A percentile compares a stretch with the other conserved stretches of the same genome.
Conservation (phyloP, 2,797 vertebrate species). For the Sciaenops ocellatus region DNA sequence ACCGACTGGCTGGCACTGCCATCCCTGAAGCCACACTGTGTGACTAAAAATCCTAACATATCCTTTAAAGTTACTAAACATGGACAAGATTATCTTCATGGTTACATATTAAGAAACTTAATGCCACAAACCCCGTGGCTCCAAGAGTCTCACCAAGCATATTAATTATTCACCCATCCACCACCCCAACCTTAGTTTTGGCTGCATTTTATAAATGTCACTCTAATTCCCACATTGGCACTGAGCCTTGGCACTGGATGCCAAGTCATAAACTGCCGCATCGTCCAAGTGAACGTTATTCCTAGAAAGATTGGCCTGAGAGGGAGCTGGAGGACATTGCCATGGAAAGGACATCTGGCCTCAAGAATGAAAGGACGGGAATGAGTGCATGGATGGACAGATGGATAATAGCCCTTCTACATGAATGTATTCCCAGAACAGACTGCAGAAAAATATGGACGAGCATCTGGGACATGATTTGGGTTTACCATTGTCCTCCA, state of each 20-base stretch:
- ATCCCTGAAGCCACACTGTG: too few relatives aligned
- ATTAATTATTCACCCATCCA: background rate
- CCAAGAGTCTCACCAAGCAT: conserved; percentile 17
- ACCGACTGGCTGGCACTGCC: rapidly evolving
- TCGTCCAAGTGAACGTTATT: conserved; percentile 3
- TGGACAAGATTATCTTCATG: background rate
- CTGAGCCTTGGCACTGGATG: background rate
- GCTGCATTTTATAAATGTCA: conserved; percentile 11
- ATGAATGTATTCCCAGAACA: conserved; percentile 52
- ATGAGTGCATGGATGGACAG: conserved; percentile 52
- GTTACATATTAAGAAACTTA: background rate
- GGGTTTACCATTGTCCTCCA: conserved; percentile 17
- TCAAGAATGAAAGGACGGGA: conserved; percentile 26
- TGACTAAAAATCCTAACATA: background rate
- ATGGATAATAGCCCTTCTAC: conserved; percentile 67
- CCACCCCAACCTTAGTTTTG: background rate
- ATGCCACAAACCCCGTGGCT: background rate
- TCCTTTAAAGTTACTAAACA: background rate
- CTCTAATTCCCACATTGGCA: conserved; percentile 29
- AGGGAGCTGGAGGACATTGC: conserved; percentile 30
- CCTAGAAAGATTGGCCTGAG: background rate
- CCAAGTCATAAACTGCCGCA: conserved; percentile 4
- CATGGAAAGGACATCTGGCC: conserved; percentile 55
- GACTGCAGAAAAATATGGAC: conserved; percentile 30
- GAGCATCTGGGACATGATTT: conserved; percentile 44